Evolutionary conservation across 2,113 vertebrate genomes (phyloP).

Genomic region (Campylorhamphus procurvoides): DNA sequence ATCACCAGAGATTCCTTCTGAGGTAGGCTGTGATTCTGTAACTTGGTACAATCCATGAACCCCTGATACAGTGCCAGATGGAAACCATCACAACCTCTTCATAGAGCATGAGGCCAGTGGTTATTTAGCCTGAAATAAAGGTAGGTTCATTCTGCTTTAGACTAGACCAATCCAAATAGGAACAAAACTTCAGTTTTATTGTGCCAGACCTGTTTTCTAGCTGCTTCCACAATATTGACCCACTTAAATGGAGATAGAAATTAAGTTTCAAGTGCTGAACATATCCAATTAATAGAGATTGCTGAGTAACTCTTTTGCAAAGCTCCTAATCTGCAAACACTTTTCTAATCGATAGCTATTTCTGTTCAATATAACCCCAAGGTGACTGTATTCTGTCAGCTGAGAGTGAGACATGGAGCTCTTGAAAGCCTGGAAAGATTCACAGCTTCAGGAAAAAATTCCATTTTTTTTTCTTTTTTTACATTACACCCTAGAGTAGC

Average conservation of each 20-base stretch:
- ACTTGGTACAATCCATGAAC: not conserved
- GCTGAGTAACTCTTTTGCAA: conserved; percentile 55
- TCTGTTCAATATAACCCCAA: conserved; percentile 48
- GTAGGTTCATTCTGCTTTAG: not conserved
- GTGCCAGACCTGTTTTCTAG: not conserved
- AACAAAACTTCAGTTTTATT: not conserved
- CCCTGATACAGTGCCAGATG: not conserved
- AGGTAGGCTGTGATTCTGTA: not conserved
- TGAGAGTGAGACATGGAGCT: not conserved
- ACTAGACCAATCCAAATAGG: not conserved
- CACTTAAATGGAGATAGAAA: conserved; percentile 38
- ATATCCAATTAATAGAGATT: conserved; percentile 53
- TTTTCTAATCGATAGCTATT: conserved; percentile 36
- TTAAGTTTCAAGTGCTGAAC: conserved; percentile 36
- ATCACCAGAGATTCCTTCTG: not conserved
- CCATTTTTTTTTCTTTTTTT: not conserved
- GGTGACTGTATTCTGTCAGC: conserved; percentile 33
- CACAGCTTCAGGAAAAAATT: not conserved
- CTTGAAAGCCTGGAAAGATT: conserved; percentile 9
- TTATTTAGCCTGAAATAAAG: not conserved
- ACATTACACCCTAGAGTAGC: not conserved
- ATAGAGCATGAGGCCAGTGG: not conserved
- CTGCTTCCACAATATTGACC: conserved; percentile 51
- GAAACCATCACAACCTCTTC: not conserved
- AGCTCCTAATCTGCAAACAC: conserved; percentile 52